Evolutionary conservation across 23 tunicate species (phyloP), one percentile per base, ranked within the genome.

Genomic region (Trididemnum nubilum): DNA sequence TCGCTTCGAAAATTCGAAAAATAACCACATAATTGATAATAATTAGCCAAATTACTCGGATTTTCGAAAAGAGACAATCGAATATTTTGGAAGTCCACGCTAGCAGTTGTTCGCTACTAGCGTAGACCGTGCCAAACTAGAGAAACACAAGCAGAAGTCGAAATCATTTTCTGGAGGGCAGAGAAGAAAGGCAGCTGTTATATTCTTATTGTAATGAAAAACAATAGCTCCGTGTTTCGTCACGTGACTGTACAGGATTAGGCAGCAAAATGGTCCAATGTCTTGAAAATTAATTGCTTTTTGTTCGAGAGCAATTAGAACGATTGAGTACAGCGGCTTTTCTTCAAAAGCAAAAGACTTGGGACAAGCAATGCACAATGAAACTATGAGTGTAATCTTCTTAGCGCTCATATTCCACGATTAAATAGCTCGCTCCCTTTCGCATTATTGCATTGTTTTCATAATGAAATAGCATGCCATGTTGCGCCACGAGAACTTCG

Each of bases 211-310:
- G 28, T 21, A 61, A 61, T 21, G n/a, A n/a, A 18, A 75, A 75
- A 49, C 63, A 75, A 75, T 49, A 35, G 30, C 1, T 0, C 34
- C 33, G 25, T 32, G n/a, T 75, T 51, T 75, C 80, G 64, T 75
- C 80, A 27, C 63, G 64, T 19, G 80, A 12, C 25, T 52, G 36
- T 35, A 35, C 24, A 40, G 80, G 80, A 75, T 75, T 75, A 75
- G 35, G 33, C 50, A 64, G n/a, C n/a, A 24, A 72, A 50, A 34
- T 44, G 36, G 63, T 44, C 35, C 35, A 75, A 44, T 75, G 54
- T 50, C 80, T 51, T 44, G 52, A 36, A 72, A 75, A 44, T 75
- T 75, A 75, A 75, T 75, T 52, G 64, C 64, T 50, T 51, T 52
- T 33, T 44, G 30, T 50, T 34, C 80, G 33, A 38, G 25, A 31